Evolutionary conservation across 2,113 vertebrate species (phyloP).

Genomic region (Tichodroma muraria): DNA sequence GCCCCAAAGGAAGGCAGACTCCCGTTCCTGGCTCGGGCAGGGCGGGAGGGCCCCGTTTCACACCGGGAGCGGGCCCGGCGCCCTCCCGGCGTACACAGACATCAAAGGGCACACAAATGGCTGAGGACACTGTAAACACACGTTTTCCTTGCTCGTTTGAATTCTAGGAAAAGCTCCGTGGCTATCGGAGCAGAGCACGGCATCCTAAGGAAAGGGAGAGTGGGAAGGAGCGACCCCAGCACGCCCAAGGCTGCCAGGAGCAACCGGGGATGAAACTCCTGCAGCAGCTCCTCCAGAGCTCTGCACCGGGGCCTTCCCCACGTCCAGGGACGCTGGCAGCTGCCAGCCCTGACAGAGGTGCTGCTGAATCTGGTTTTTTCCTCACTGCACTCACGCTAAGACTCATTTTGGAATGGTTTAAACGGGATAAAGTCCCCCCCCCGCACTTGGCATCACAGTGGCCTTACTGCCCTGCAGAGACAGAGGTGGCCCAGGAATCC

Average conservation of each 20-base stretch:
- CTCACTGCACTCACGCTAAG: neutral
- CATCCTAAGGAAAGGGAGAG: neutral
- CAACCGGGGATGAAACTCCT: neutral
- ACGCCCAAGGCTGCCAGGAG: fast-evolving
- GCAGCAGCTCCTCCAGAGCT: neutral
- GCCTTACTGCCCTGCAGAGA: neutral
- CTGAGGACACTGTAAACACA: neutral
- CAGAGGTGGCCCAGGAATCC: neutral
- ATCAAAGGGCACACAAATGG: neutral
- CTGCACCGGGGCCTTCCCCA: neutral
- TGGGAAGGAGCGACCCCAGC: fast-evolving
- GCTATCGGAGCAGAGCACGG: neutral
- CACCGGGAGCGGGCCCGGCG: fast-evolving
- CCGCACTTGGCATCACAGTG: fast-evolving
- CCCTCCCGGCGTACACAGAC: no score
- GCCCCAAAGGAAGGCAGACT: neutral
- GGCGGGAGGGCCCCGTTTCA: neutral
- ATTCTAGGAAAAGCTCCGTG: conserved; percentile 18
- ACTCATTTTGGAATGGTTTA: neutral
- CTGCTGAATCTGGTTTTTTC: neutral
- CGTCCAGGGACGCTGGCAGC: fast-evolving
- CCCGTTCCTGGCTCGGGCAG: neutral
- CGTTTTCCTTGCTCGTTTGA: neutral
- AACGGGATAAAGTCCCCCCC: neutral
- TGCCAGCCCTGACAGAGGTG: neutral